Percentiles rank a stretch among this genome's conserved stretches.
Conservation (phyloP, 2,113 vertebrate genomes). For the Nothoprocta pentlandii region DNA sequence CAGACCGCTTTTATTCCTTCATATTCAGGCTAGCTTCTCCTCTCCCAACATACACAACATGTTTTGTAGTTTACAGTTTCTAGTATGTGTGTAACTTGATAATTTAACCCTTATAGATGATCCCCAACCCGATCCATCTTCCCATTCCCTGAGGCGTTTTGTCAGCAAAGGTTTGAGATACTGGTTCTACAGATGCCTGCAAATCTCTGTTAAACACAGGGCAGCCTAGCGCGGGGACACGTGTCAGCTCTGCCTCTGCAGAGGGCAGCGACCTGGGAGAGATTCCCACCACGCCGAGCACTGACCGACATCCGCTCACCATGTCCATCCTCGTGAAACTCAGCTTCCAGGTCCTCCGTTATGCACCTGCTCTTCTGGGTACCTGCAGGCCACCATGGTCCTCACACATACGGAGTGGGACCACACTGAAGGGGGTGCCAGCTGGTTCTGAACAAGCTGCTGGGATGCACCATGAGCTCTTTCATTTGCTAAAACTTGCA, state of each 20-base stretch:
- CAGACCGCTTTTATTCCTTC: not conserved
- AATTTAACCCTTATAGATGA: slow-evolving; percentile 45
- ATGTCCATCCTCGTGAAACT: not conserved
- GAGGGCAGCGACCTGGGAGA: not conserved
- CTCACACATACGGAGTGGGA: not conserved
- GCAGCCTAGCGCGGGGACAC: not conserved
- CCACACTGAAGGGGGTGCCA: not conserved
- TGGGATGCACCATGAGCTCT: not conserved
- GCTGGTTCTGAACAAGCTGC: not conserved
- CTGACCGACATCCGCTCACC: too few species aligned
- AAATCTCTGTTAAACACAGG: slow-evolving; percentile 40
- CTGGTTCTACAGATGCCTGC: slow-evolving; percentile 15
- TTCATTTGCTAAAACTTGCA: not conserved
- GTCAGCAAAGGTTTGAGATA: slow-evolving; percentile 48
- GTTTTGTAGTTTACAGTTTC: not conserved
- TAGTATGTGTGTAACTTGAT: not conserved
- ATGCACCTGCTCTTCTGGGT: not conserved
- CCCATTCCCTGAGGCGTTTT: slow-evolving; percentile 5
- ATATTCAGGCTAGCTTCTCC: not conserved
- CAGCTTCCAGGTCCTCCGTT: not conserved
- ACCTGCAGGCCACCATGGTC: not conserved
- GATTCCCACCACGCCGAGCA: too few species aligned
- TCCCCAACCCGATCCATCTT: not conserved
- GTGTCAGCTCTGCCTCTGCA: not conserved
- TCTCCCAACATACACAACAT: not conserved